phyloP scores from a whole-genome alignment of 2,888 invertebrate genomes.

The Asteroscopus sphinx region DNA sequence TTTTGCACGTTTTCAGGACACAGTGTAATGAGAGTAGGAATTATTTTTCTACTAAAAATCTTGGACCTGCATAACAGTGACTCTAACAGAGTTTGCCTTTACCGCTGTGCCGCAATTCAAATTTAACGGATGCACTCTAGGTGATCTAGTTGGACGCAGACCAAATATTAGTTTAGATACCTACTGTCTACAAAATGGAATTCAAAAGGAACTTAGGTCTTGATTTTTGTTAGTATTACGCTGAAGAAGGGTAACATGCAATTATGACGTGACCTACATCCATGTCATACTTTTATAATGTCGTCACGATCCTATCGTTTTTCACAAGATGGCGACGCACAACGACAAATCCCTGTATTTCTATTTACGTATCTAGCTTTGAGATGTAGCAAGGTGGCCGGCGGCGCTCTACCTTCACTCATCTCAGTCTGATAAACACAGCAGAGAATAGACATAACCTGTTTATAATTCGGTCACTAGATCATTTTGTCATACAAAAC shows the following conservation, averaged over 20 bases:
- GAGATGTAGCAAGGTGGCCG: conserved; percentile 69
- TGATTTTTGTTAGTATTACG: conserved; percentile 8
- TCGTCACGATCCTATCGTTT: conserved; percentile 88
- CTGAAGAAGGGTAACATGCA: conserved; percentile 29
- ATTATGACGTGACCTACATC: conserved; percentile 75
- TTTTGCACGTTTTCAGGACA: too few relatives aligned
- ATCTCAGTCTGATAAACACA: conserved; percentile 46
- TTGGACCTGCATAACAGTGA: too few relatives aligned
- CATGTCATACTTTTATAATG: conserved; percentile 81
- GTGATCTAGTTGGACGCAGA: conserved; percentile 34
- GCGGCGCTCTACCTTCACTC: conserved; percentile 58
- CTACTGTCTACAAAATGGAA: conserved; percentile 28
- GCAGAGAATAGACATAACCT: conserved; percentile 56
- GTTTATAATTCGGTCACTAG: conserved; percentile 75
- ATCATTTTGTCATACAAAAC: conserved; percentile 80
- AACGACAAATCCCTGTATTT: conserved; percentile 89
- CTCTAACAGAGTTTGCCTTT: neutral
- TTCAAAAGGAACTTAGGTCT: conserved; percentile 13
- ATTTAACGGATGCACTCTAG: conserved; percentile 17
- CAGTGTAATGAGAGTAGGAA: too few relatives aligned
- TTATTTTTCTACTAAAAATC: too few relatives aligned
- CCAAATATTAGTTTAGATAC: conserved; percentile 39
- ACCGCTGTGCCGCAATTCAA: conserved; percentile 7
- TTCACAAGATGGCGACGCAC: conserved; percentile 90
- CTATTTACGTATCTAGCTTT: conserved; percentile 88